phyloP scores from a whole-genome alignment of 2,888 invertebrate genomes.

The Eulithis prunata region DNA sequence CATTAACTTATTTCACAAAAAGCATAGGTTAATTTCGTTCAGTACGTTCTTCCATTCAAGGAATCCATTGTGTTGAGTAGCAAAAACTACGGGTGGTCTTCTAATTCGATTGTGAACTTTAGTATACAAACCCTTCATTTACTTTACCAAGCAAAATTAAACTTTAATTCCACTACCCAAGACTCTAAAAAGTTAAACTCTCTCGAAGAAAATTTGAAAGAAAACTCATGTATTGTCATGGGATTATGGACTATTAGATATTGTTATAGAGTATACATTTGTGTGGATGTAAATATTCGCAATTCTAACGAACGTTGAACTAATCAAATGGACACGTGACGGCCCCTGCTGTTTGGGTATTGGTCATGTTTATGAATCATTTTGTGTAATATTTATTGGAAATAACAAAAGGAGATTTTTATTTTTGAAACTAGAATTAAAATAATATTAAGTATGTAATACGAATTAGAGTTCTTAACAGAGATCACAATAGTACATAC shows the following conservation, averaged over 20 bases:
- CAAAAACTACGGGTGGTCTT: conserved; percentile 78
- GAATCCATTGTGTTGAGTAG: conserved; percentile 74
- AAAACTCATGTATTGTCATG: conserved; percentile 8
- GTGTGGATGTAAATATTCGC: conserved; percentile 42
- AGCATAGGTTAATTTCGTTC: conserved; percentile 58
- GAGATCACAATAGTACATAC: too few relatives aligned
- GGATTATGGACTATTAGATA: background rate
- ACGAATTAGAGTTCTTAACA: too few relatives aligned
- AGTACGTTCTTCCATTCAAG: conserved; percentile 59
- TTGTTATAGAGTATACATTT: conserved; percentile 1
- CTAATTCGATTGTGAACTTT: conserved; percentile 70
- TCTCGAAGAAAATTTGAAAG: conserved; percentile 1
- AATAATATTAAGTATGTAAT: too few relatives aligned
- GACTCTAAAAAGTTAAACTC: background rate
- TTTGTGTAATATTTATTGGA: conserved; percentile 44
- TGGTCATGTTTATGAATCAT: conserved; percentile 49
- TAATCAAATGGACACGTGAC: conserved; percentile 76
- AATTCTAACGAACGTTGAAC: conserved; percentile 64
- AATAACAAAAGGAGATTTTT: background rate
- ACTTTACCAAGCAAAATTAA: conserved; percentile 11
- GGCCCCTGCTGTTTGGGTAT: conserved; percentile 49
- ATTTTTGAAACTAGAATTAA: too few relatives aligned
- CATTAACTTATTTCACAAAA: conserved; percentile 43
- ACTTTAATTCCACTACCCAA: background rate
- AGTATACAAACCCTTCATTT: conserved; percentile 5